phyloP scores from a whole-genome alignment of 2,797 vertebrate genomes.

The Esox lucius region DNA sequence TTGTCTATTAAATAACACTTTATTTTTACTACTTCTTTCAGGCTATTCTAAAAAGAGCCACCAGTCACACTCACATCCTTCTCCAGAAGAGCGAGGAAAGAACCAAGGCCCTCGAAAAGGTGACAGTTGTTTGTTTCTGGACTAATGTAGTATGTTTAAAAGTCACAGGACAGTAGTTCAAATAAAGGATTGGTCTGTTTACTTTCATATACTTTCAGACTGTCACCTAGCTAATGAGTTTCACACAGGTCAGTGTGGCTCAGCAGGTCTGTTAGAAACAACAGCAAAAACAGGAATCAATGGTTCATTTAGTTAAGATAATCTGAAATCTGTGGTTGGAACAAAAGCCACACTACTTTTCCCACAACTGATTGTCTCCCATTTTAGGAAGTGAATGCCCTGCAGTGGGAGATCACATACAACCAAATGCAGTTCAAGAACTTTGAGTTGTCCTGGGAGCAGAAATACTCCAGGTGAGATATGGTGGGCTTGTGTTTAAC shows the following conservation, averaged over 20 bases:
- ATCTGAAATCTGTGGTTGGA: too few relatives aligned
- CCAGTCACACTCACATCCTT: conserved; percentile 84
- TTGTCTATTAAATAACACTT: not conserved
- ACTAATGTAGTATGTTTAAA: not conserved
- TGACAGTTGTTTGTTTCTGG: conserved; percentile 39
- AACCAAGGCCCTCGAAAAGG: conserved; percentile 88
- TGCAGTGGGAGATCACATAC: conserved; percentile 93
- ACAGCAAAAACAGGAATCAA: too few relatives aligned
- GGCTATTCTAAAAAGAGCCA: conserved; percentile 90
- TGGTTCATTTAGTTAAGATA: too few relatives aligned
- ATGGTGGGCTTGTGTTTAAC: not conserved
- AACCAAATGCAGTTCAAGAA: conserved; percentile 87
- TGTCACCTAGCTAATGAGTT: not conserved
- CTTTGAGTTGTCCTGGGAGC: conserved; percentile 80
- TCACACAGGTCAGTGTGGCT: not conserved
- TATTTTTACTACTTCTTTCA: conserved; percentile 50
- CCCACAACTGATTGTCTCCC: too few relatives aligned
- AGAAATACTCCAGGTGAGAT: conserved; percentile 83
- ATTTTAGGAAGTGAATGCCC: conserved; percentile 84
- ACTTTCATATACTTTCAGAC: conserved; percentile 10
- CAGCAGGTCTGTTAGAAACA: too few relatives aligned
- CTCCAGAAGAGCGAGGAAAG: conserved; percentile 87
- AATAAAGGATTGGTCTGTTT: conserved; percentile 45
- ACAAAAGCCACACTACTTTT: too few relatives aligned
- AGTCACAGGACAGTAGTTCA: conserved; percentile 12